Base-by-base conservation (phyloP, 2,113 vertebrate genomes). In the Nymphicus hollandicus region DNA sequence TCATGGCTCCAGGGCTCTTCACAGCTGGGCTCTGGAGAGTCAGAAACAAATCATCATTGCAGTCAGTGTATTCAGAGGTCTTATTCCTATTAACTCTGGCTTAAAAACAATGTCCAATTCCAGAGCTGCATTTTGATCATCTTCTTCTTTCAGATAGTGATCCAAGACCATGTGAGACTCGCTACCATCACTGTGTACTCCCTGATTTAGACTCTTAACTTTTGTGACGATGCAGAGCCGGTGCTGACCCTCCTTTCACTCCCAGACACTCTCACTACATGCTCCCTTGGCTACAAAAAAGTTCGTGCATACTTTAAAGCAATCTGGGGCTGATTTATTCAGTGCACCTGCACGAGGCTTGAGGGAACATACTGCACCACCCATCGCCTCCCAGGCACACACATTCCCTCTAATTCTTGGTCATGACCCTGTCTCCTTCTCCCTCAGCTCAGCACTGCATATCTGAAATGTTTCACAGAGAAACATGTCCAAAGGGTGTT, bases 251-350 rank as follows among this genome's bases (percentile, higher is more conserved):
- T 33, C 46, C 39, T 89, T 46, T 65, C 68, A 47, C 33, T 89
- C 76, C 41, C 55, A 88, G 71, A 55, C 50, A 50, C 33, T 18
- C 64, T 77, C 39, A 46, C 71, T 70, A 55, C 68, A 83, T 23
- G 55, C 52, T 95, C 76, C 39, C 15, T 64, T 86, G 90, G 82
- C 88, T 94, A 79, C 71, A 86, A 47, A 93, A 86, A 53, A 61
- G 28, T 73, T 69, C 5, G 8, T 94, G 82, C 88, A 96, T 96
- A 88, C 86, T 78, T 96, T 78, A 65, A 86, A 86, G 89, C 68
- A 91, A 86, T 90, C 93, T 33, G 46, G 27, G 76, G 64, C 79
- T 96, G 94, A 96, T 96, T 96, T 95, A 95, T 88, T 95, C 88
- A 27, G 93, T 93, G 88, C 95, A 96, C 93, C 92, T 96, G 93